Conservation (phyloP, 2,888 invertebrate species). For the Yponomeuta cagnagella region DNA sequence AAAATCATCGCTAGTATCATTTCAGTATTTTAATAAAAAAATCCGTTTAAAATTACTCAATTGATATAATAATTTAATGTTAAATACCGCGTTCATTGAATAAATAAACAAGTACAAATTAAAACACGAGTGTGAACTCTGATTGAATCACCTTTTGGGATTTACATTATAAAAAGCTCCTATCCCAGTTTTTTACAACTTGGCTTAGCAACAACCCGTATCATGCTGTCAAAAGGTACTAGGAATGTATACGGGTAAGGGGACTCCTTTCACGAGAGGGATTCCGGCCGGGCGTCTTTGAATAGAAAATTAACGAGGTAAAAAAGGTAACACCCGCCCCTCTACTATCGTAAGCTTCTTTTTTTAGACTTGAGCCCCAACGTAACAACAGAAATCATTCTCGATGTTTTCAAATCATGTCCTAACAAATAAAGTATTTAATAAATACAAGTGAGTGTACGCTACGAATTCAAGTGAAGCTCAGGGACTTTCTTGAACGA, state of each 20-base stretch:
- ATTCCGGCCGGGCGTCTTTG: background rate
- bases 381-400: background rate
- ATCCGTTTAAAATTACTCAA: too few species aligned
- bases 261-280: background rate
- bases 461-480: too few species aligned
- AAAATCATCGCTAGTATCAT: too few species aligned
- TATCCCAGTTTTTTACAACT: background rate
- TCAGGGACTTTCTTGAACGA: too few species aligned
- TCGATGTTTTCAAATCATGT: background rate
- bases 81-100: too few species aligned
- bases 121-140: too few species aligned
- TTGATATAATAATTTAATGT: too few species aligned
- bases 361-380: background rate
- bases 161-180: background rate
- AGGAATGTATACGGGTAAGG: constrained; percentile 1
- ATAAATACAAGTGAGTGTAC: too few species aligned
- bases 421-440: background rate
- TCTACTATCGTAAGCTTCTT: background rate
- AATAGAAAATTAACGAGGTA: constrained; percentile 7
- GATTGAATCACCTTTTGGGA: background rate
- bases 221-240: constrained; percentile 11
- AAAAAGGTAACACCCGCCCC: background rate
- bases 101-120: too few species aligned
- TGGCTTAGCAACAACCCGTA: constrained; percentile 16
- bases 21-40: too few species aligned